A percentile compares a stretch with the other conserved stretches of the same genome.
phyloP scores from a whole-genome alignment of 1,140 invertebrate genomes.

The Rhyzopertha dominica region DNA sequence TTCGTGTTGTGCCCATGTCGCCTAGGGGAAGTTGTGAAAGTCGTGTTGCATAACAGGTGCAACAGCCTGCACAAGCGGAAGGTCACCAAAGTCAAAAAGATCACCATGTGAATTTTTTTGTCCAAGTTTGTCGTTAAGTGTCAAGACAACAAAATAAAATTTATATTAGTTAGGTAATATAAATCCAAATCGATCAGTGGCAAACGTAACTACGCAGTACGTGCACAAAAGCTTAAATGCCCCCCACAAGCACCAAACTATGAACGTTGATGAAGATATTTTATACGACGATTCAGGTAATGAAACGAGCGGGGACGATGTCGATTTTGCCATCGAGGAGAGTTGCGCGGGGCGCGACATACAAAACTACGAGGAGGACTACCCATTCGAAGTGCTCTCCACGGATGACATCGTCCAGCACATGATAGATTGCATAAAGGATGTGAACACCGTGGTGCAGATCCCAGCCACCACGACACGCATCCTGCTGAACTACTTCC shows the following conservation, averaged over 20 bases:
- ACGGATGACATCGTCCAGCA: constrained; percentile 63
- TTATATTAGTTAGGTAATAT: too few relatives aligned
- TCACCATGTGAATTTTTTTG: background rate
- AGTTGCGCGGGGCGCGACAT: constrained; percentile 66
- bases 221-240: background rate
- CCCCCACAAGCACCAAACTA: constrained; percentile 29
- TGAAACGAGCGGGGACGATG: constrained; percentile 87
- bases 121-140: background rate
- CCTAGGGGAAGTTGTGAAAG: too few relatives aligned
- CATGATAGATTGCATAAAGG: constrained; percentile 65
- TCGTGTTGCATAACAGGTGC: too few relatives aligned
- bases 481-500: constrained; percentile 65
- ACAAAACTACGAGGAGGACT: constrained; percentile 78
- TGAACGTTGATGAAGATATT: constrained; percentile 59
- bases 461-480: constrained; percentile 55
- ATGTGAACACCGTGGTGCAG: constrained; percentile 55
- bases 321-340: constrained; percentile 88
- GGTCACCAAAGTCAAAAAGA: too few relatives aligned
- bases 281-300: constrained; percentile 81
- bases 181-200: constrained; percentile 16
- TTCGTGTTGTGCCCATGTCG: too few relatives aligned
- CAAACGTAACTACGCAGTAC: constrained; percentile 7
- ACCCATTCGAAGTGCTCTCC: constrained; percentile 82
- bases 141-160: too few relatives aligned
- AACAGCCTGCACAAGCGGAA: too few relatives aligned